A percentile compares a stretch with the other conserved stretches of the same genome.
phyloP scores from a whole-genome alignment of 1,140 invertebrate species.

The Megalopta genalis region DNA sequence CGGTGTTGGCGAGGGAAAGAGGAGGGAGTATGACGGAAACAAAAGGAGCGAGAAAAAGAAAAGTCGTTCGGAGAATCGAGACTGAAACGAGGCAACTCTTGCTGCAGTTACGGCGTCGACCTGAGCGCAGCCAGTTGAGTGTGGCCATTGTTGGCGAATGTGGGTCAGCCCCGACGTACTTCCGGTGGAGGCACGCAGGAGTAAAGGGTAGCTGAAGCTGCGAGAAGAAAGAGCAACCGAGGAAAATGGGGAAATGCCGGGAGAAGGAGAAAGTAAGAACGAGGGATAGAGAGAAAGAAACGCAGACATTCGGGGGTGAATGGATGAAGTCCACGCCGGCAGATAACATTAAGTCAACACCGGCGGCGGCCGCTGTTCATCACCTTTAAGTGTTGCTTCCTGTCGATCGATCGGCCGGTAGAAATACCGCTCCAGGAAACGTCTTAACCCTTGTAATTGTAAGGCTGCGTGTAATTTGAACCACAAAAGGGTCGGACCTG shows the following conservation, averaged over 20 bases:
- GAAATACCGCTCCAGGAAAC: conserved; percentile 52
- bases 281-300: neutral
- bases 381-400: conserved; percentile 46
- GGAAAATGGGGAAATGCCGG: neutral
- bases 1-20: neutral
- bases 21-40: neutral
- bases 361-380: conserved; percentile 27
- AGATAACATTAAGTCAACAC: conserved; percentile 40
- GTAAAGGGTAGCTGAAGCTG: conserved; percentile 19
- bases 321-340: conserved; percentile 8
- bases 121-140: conserved; percentile 50
- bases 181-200: conserved; percentile 36
- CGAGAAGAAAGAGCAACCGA: conserved; percentile 24
- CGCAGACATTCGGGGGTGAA: neutral
- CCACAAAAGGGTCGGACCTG: conserved; percentile 18
- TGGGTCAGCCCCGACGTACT: conserved; percentile 54
- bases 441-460: conserved; percentile 60
- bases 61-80: conserved; percentile 43
- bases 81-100: conserved; percentile 48
- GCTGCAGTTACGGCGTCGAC: conserved; percentile 35
- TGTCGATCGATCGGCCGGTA: conserved; percentile 34
- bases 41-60: conserved; percentile 7
- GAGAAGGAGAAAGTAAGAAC: neutral
- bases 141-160: conserved; percentile 55
- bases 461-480: conserved; percentile 52